Evolutionary conservation across 2,888 invertebrate genomes (phyloP).

Genomic region (Linnaemya vulpina): DNA sequence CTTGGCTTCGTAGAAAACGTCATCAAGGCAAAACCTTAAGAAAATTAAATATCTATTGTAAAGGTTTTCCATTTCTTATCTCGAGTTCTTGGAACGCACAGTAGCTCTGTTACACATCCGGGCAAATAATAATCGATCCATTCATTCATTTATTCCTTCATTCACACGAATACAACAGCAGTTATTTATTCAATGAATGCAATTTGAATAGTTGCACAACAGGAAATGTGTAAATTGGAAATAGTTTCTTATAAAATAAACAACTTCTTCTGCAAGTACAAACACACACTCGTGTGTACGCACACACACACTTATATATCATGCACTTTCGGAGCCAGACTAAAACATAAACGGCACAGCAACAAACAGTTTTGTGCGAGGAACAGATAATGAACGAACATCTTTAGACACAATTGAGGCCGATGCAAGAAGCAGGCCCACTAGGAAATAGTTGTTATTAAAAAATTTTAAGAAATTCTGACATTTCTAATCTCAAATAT

Average conservation of each 20-base stretch:
- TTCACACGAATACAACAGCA: neutral
- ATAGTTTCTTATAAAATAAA: slow-evolving; percentile 27
- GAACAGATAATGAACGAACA: slow-evolving; percentile 12
- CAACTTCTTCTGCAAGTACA: neutral
- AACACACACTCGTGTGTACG: neutral
- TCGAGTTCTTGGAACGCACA: slow-evolving; percentile 31
- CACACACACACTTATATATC: no score
- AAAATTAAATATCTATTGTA: slow-evolving; percentile 29
- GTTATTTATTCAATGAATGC: slow-evolving; percentile 33
- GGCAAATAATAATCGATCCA: neutral
- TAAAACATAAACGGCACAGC: neutral
- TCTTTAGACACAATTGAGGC: neutral
- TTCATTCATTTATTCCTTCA: neutral
- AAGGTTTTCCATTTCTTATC: slow-evolving; percentile 55
- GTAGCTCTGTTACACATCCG: slow-evolving; percentile 9
- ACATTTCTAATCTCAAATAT: no score
- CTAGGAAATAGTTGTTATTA: neutral
- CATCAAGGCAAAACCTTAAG: neutral
- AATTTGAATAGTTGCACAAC: slow-evolving; percentile 39
- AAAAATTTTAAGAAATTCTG: neutral
- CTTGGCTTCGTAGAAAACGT: slow-evolving; percentile 3
- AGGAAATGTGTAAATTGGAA: slow-evolving; percentile 41
- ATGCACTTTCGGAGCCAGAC: neutral
- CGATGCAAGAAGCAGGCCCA: neutral
- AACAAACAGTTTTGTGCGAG: neutral